Conservation (phyloP, 1,140 invertebrate genomes). For the Carcinoscorpius rotundicauda region DNA sequence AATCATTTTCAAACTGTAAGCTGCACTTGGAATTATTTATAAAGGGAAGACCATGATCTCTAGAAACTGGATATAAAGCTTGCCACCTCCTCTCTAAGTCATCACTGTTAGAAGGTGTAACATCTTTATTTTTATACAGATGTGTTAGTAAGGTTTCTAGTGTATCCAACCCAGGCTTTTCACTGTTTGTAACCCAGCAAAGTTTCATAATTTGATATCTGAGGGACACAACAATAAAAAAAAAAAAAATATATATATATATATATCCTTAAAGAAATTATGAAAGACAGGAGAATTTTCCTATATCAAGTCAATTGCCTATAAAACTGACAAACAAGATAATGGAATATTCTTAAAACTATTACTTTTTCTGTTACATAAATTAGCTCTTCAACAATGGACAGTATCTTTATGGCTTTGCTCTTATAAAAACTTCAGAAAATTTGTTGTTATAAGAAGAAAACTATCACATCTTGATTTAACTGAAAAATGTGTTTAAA, state of each 20-base stretch:
- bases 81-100: constrained; percentile 27
- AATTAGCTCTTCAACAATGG: too few relatives aligned
- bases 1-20: constrained; percentile 19
- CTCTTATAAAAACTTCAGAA: too few relatives aligned
- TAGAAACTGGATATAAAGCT: constrained; percentile 8
- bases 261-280: too few relatives aligned
- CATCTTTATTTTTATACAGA: constrained; percentile 27
- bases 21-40: not conserved
- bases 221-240: constrained; percentile 24
- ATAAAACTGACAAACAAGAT: too few relatives aligned
- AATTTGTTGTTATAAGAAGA: too few relatives aligned
- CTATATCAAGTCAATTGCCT: too few relatives aligned
- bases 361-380: too few relatives aligned
- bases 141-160: constrained; percentile 37
- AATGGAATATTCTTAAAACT: too few relatives aligned
- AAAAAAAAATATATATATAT: not conserved
- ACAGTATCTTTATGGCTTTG: too few relatives aligned
- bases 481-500: too few relatives aligned
- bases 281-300: too few relatives aligned
- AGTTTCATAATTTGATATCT: constrained; percentile 52
- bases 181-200: constrained; percentile 44
- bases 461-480: too few relatives aligned
- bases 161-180: constrained; percentile 37
- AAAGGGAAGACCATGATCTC: constrained; percentile 19
- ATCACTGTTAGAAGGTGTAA: not conserved